Percentiles rank a stretch among this genome's conserved stretches.
These are phyloP conservation scores for Notothenia coriiceps DNA, from an alignment of 2,113 vertebrate genomes.

Conservation along the genomic window DNA sequence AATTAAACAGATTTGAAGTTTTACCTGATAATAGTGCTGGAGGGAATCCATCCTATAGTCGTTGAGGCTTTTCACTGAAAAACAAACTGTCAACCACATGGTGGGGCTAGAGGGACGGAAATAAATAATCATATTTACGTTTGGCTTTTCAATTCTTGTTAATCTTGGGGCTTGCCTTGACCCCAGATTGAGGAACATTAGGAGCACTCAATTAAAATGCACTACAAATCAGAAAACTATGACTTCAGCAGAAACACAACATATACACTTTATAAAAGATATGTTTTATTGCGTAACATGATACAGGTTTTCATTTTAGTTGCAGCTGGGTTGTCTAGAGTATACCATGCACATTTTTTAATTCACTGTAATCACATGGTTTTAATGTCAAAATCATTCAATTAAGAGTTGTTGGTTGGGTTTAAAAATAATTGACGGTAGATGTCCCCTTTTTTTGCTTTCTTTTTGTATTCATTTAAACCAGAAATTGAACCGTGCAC, in stretches of 20 bases:
- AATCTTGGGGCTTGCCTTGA: neutral
- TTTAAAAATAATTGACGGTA: no score
- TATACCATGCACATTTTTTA: neutral
- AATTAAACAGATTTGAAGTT: neutral
- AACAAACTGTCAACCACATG: neutral
- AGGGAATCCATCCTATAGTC: neutral
- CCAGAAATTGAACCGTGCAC: neutral
- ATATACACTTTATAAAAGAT: conserved; percentile 2
- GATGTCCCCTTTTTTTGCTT: neutral
- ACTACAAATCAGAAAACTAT: neutral
- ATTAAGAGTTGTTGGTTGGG: neutral
- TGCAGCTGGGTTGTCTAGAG: no score
- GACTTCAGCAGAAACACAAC: neutral
- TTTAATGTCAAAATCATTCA: no score
- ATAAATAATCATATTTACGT: neutral
- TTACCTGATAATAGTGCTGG: neutral
- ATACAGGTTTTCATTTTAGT: neutral
- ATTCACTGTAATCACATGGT: no score
- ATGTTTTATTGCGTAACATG: neutral
- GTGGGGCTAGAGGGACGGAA: neutral
- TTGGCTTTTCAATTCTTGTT: neutral
- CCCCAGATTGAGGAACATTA: no score
- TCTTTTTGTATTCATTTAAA: neutral
- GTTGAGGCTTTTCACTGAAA: neutral
- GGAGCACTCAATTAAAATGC: no score